These are phyloP conservation scores for Callaeas wilsoni DNA, from an alignment of 2,113 vertebrate species.

Conservation along the genomic window DNA sequence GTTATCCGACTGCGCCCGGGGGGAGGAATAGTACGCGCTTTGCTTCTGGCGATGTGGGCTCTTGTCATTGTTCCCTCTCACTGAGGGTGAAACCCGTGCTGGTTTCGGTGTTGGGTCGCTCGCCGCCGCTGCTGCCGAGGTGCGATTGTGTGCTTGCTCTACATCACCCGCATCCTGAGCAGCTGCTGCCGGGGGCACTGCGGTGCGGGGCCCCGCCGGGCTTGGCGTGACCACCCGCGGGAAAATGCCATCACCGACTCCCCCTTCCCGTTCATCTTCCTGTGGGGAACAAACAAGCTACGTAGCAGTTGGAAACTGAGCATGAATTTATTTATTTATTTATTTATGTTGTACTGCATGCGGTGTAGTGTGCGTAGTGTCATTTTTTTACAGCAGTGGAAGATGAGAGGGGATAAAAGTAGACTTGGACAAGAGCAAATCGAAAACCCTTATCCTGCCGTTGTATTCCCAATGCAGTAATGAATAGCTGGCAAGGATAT, in stretches of 20 bases:
- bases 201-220: not conserved
- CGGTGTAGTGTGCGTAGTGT: accelerated
- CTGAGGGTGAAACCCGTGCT: not conserved
- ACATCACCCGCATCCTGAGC: not conserved
- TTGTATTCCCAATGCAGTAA: not conserved
- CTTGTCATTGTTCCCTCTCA: accelerated
- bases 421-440: not conserved
- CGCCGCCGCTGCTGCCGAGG: too few species aligned
- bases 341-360: not conserved
- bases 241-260: not conserved
- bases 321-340: not conserved
- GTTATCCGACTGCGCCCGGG: too few species aligned
- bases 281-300: not conserved
- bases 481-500: not conserved
- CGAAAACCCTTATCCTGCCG: not conserved
- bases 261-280: not conserved
- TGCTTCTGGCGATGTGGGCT: not conserved
- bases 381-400: not conserved
- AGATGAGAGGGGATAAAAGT: not conserved
- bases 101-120: not conserved
- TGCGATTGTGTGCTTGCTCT: accelerated
- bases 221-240: not conserved
- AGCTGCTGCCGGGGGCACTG: not conserved
- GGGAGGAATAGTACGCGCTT: accelerated
- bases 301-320: not conserved